These are phyloP conservation scores for Ryuthela nishihirai DNA, from an alignment of 2,888 invertebrate species.

Conservation along the genomic window DNA sequence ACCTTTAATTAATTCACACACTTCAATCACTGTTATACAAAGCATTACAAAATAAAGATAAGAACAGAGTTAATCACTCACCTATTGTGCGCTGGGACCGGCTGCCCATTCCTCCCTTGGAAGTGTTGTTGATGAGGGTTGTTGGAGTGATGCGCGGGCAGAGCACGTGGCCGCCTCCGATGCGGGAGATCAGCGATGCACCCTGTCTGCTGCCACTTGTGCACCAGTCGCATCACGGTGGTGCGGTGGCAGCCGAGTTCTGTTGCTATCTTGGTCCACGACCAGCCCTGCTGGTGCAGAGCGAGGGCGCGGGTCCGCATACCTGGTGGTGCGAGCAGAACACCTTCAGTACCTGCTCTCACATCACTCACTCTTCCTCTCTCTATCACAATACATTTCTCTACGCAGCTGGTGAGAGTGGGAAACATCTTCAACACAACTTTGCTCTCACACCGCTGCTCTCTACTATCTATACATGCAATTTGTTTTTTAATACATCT, in stretches of 20 bases:
- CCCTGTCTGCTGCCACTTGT: slow-evolving; percentile 37
- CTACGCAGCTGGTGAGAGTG: too few relatives aligned
- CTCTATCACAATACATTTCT: too few relatives aligned
- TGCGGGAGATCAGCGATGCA: slow-evolving; percentile 35
- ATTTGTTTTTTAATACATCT: too few relatives aligned
- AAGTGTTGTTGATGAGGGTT: background rate
- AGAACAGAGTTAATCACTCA: slow-evolving; percentile 1
- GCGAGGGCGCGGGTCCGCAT: slow-evolving; percentile 35
- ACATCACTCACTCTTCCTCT: too few relatives aligned
- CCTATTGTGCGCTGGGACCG: slow-evolving; percentile 27
- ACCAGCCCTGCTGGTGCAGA: slow-evolving; percentile 36
- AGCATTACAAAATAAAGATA: background rate
- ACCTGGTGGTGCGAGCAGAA: too few relatives aligned
- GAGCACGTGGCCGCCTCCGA: slow-evolving; percentile 19
- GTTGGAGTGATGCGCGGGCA: background rate
- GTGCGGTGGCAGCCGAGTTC: slow-evolving; percentile 35
- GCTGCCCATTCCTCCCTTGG: too few relatives aligned
- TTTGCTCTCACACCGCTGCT: too few relatives aligned
- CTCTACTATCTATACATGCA: too few relatives aligned
- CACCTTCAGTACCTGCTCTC: too few relatives aligned
- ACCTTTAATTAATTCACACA: too few relatives aligned
- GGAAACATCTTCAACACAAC: too few relatives aligned
- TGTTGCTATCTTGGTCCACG: slow-evolving; percentile 37
- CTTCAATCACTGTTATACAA: background rate
- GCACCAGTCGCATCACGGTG: slow-evolving; percentile 34